phyloP scores from a whole-genome alignment of 64 coral and sea anemone genomes.

The Actinia tenebrosa region DNA sequence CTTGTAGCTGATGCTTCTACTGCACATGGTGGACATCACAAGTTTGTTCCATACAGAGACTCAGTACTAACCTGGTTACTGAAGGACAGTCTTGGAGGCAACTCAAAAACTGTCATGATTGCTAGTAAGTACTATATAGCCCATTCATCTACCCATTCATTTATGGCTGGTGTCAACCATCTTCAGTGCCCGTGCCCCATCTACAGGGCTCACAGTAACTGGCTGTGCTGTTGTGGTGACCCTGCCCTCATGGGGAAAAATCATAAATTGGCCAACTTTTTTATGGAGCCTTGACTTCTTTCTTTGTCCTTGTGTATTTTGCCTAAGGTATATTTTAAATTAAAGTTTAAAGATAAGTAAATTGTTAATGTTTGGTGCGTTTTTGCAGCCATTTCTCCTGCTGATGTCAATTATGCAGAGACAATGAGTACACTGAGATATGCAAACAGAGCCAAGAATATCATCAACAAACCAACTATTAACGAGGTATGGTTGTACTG shows the following conservation, averaged over 20 bases:
- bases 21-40: constrained; percentile 61
- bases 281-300: too few species aligned
- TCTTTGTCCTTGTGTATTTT: too few species aligned
- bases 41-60: constrained; percentile 93
- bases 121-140: constrained; percentile 52
- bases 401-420: constrained; percentile 94
- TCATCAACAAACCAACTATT: constrained; percentile 96
- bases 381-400: constrained; percentile 83
- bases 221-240: too few species aligned
- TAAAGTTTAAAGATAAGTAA: too few species aligned
- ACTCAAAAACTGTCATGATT: constrained; percentile 98
- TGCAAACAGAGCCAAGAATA: constrained; percentile 97
- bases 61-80: constrained; percentile 95
- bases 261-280: too few species aligned
- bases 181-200: too few species aligned
- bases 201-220: too few species aligned
- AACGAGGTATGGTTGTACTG: constrained; percentile 48
- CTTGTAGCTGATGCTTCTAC: constrained; percentile 84
- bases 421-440: constrained; percentile 87
- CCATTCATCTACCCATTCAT: too few species aligned
- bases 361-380: neutral
- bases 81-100: constrained; percentile 95
- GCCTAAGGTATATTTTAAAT: too few species aligned
- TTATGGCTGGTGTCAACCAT: too few species aligned
- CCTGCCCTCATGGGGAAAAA: too few species aligned